These are phyloP conservation scores for Corvus hawaiiensis DNA, from an alignment of 2,113 vertebrate genomes.

Conservation along the genomic window DNA sequence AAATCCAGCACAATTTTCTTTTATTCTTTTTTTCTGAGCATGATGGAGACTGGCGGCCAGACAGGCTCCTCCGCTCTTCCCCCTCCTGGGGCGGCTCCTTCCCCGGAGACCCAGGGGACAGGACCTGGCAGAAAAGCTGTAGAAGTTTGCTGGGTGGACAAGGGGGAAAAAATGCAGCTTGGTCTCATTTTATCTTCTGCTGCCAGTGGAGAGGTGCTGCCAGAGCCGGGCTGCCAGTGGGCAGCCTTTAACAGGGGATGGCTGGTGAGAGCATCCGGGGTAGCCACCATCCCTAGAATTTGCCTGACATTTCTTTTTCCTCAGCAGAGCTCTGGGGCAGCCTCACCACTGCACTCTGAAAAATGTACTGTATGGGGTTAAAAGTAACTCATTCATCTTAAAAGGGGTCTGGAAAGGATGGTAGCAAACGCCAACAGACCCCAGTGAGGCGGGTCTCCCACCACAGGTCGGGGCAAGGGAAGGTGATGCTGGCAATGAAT, in stretches of 20 bases:
- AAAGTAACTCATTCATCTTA: not conserved
- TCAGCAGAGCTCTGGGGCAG: not conserved
- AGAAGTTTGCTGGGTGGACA: not conserved
- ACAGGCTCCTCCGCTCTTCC: not conserved
- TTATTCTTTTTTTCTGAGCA: not conserved
- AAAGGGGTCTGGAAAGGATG: not conserved
- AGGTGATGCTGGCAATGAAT: not conserved
- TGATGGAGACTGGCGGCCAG: not conserved
- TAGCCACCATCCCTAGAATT: not conserved
- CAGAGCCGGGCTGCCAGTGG: not conserved
- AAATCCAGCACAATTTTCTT: not conserved
- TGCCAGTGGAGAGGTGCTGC: not conserved
- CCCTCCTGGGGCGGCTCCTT: not conserved
- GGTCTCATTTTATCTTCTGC: not conserved
- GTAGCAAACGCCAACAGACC: accelerated
- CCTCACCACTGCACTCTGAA: not conserved
- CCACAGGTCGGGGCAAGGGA: accelerated
- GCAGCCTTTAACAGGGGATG: not conserved
- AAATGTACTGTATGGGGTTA: not conserved
- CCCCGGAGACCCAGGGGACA: not conserved
- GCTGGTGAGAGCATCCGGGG: not conserved
- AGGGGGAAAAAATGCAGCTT: not conserved
- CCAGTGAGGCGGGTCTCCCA: not conserved
- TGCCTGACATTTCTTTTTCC: accelerated
- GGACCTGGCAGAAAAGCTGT: not conserved